A percentile compares a stretch with the other conserved stretches of the same genome.
phyloP scores from a whole-genome alignment of 2,113 vertebrate species.

The Dascyllus trimaculatus region DNA sequence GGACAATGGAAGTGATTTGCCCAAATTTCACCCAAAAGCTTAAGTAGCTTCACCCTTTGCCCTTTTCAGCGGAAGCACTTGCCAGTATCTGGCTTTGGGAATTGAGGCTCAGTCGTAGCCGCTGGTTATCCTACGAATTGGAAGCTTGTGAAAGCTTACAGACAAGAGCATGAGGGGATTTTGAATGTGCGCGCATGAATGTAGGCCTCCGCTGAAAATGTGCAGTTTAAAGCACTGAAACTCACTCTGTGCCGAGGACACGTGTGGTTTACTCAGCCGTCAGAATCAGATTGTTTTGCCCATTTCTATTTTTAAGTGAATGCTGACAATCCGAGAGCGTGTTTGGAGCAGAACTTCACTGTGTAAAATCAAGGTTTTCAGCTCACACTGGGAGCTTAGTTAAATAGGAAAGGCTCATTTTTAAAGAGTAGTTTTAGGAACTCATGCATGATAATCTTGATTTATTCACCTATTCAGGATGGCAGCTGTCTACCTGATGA shows the following conservation, averaged over 20 bases:
- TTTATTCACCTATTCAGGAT: background rate
- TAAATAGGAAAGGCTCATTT: background rate
- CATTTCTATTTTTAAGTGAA: too few relatives aligned
- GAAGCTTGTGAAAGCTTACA: constrained; percentile 15
- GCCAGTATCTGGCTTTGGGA: constrained; percentile 1
- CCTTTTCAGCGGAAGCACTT: constrained; percentile 43
- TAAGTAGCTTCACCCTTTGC: constrained; percentile 48
- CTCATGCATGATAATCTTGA: background rate
- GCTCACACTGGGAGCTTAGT: background rate
- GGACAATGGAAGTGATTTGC: constrained; percentile 41
- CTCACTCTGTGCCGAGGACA: background rate
- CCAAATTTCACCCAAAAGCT: constrained; percentile 45
- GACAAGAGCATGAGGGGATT: background rate
- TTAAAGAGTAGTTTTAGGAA: background rate
- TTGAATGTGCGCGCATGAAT: background rate
- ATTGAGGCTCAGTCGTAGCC: background rate
- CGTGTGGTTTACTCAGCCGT: background rate
- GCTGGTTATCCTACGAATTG: constrained; percentile 16
- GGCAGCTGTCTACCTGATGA: background rate
- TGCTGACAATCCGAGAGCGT: background rate
- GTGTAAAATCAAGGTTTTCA: background rate
- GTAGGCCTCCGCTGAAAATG: background rate
- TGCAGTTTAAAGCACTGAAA: background rate
- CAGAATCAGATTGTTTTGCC: background rate
- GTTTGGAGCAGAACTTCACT: background rate